Percentiles rank a stretch among this genome's conserved stretches.
These are phyloP conservation scores for Panagrolaimus sp. DNA, from an alignment of 1,140 invertebrate genomes.

Conservation along the genomic window DNA sequence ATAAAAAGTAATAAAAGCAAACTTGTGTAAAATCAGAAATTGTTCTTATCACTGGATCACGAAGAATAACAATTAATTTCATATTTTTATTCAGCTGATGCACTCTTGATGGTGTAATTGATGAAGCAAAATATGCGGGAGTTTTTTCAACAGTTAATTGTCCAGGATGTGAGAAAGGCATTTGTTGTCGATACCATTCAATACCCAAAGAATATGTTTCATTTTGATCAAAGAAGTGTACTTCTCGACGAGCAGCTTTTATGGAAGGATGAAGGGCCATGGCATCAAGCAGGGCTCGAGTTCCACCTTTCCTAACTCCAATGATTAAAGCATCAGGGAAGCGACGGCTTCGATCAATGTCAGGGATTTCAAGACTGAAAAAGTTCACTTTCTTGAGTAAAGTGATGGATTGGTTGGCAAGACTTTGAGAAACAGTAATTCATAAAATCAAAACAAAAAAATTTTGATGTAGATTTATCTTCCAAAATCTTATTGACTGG, in stretches of 20 bases:
- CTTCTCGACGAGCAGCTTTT: constrained; percentile 48
- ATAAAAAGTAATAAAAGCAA: background rate
- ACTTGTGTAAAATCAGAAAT: constrained; percentile 56
- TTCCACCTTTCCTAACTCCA: constrained; percentile 61
- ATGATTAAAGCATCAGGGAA: constrained; percentile 58
- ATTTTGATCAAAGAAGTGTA: constrained; percentile 61
- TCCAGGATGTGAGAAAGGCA: constrained; percentile 35
- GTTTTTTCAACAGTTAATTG: constrained; percentile 56
- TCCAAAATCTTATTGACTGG: too few species aligned
- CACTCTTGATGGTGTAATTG: constrained; percentile 41
- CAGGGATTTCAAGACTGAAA: too few species aligned
- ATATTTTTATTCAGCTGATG: constrained; percentile 44
- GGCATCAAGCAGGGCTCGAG: constrained; percentile 60
- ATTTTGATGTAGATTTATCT: too few species aligned
- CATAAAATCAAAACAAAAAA: too few species aligned
- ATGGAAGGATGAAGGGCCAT: constrained; percentile 60
- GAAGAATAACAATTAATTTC: constrained; percentile 50
- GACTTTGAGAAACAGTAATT: too few species aligned
- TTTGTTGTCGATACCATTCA: constrained; percentile 55
- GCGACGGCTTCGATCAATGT: background rate
- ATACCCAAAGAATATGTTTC: constrained; percentile 41
- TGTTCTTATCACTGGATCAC: constrained; percentile 47
- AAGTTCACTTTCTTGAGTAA: too few species aligned
- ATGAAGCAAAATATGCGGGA: constrained; percentile 51
- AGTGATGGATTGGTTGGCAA: too few species aligned